Evolutionary conservation across 2,888 invertebrate species (phyloP).

Genomic region (Ligdia adustata): DNA sequence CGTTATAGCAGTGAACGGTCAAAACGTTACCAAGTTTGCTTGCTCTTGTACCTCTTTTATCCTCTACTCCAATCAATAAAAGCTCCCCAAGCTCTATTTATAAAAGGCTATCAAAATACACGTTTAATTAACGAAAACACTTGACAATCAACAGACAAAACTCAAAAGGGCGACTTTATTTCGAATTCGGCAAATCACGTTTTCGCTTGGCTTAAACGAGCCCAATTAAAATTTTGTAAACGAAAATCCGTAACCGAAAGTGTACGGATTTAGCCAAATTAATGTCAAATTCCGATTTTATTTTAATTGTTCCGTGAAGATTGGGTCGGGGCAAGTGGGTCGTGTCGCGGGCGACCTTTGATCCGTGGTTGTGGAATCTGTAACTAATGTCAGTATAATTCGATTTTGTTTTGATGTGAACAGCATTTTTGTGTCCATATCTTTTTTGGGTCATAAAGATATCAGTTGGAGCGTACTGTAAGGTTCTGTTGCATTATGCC

Average conservation of each 20-base stretch:
- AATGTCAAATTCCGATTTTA: slow-evolving; percentile 27
- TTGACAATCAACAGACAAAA: background rate
- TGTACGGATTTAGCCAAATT: slow-evolving; percentile 19
- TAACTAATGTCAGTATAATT: slow-evolving; percentile 23
- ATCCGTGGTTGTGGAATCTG: slow-evolving; percentile 14
- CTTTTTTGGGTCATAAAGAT: too few species aligned
- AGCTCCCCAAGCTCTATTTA: too few species aligned
- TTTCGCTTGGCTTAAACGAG: slow-evolving; percentile 11
- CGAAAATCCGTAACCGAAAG: slow-evolving; percentile 24
- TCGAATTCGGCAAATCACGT: slow-evolving; percentile 5
- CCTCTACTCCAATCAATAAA: too few species aligned
- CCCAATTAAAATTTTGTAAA: slow-evolving; percentile 21
- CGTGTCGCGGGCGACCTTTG: slow-evolving; percentile 41
- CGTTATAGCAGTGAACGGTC: too few species aligned
- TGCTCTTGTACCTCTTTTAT: too few species aligned
- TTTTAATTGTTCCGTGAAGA: slow-evolving; percentile 36
- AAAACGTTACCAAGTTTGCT: too few species aligned
- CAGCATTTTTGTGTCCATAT: background rate
- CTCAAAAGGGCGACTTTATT: background rate
- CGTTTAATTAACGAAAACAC: slow-evolving; percentile 6
- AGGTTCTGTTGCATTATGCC: too few species aligned
- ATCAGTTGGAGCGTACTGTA: too few species aligned
- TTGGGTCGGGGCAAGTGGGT: slow-evolving; percentile 42
- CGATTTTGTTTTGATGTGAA: slow-evolving; percentile 21
- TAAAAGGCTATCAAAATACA: too few species aligned